Conservation (phyloP, 2,888 invertebrate genomes). For the Nemurella pictetii region DNA sequence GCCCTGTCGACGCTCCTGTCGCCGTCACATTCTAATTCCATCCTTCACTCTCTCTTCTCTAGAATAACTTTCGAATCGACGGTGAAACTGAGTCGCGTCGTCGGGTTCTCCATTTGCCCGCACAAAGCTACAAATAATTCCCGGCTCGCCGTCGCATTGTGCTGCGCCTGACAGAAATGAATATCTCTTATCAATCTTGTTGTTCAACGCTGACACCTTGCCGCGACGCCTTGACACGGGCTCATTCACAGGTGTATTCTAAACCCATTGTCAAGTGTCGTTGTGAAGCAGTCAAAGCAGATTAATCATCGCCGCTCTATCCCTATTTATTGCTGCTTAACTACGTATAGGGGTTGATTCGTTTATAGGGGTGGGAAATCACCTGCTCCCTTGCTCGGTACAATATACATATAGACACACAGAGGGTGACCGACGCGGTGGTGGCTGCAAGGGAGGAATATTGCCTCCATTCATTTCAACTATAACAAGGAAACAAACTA, state of each 20-base stretch:
- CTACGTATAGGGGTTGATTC: background rate
- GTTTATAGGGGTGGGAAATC: background rate
- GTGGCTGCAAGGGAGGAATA: background rate
- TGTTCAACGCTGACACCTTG: background rate
- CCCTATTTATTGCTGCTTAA: background rate
- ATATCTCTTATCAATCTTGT: background rate
- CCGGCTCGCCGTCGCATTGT: background rate
- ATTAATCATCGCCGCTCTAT: background rate
- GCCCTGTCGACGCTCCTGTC: no score
- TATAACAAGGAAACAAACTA: background rate
- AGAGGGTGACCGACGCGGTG: background rate
- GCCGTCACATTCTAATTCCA: no score
- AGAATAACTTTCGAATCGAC: no score
- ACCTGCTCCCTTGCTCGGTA: background rate
- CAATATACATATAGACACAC: background rate
- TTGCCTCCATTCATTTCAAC: slow-evolving; percentile 6
- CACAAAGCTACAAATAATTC: background rate
- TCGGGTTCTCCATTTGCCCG: background rate
- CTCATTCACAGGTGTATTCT: background rate
- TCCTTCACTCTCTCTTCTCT: no score
- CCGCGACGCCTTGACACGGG: background rate
- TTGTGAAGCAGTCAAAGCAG: background rate
- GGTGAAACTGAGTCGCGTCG: background rate
- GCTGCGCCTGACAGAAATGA: background rate
- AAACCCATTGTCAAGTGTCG: background rate